A percentile compares a stretch with the other conserved stretches of the same genome.
Conservation (phyloP, 1,140 invertebrate genomes). For the Cherax destructor region DNA sequence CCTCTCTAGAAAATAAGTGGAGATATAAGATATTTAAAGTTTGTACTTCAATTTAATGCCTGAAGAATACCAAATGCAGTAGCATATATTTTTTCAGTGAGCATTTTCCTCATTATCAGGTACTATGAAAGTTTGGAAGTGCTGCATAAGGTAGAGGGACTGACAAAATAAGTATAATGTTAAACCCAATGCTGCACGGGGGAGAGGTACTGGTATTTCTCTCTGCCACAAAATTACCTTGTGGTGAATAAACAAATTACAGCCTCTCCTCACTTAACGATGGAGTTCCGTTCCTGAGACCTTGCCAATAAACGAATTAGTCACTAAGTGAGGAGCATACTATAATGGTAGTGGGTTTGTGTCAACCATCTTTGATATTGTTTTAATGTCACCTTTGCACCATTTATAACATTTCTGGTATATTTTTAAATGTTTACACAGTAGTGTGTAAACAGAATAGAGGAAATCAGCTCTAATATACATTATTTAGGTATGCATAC, state of each 20-base stretch:
- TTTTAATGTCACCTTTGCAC: no score
- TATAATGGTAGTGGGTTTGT: no score
- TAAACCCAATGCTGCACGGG: conserved; percentile 16
- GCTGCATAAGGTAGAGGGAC: conserved; percentile 25
- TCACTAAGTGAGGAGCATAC: no score
- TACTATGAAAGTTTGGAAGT: conserved; percentile 23
- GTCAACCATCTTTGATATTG: no score
- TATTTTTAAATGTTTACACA: no score
- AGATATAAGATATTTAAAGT: conserved; percentile 11
- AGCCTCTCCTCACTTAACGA: no score
- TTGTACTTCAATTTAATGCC: conserved; percentile 64
- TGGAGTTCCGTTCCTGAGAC: no score
- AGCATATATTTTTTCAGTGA: background rate
- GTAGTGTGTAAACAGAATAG: no score
- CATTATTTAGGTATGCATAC: no score
- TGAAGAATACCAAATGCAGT: conserved; percentile 19
- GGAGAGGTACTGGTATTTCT: conserved; percentile 13
- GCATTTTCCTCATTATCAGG: conserved; percentile 25
- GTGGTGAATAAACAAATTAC: background rate
- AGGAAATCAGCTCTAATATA: no score
- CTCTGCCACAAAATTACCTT: background rate
- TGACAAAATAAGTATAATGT: conserved; percentile 3
- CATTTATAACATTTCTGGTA: no score
- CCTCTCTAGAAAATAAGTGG: conserved; percentile 2
- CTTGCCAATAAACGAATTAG: no score